Evolutionary conservation across 1,140 invertebrate genomes (phyloP).

Genomic region (Zaprionus taronus): DNA sequence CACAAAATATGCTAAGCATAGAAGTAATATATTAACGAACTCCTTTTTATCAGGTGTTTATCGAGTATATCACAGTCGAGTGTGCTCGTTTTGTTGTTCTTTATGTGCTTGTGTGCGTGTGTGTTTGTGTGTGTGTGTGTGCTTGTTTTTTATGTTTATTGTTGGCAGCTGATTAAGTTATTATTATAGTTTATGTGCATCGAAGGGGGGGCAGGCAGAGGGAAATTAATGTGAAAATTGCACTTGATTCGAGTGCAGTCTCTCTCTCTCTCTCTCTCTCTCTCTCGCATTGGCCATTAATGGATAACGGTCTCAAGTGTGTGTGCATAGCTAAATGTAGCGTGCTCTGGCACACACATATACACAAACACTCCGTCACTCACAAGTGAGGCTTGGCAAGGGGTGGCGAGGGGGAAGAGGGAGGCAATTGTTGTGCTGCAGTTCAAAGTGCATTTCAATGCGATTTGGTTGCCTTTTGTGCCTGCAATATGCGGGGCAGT

Average conservation of each 20-base stretch:
- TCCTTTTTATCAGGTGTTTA: too few relatives aligned
- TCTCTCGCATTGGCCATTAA: background rate
- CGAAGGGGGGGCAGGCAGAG: constrained; percentile 1
- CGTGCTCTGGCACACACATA: background rate
- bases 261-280: background rate
- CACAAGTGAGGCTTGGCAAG: background rate
- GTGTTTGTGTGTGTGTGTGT: constrained; percentile 8
- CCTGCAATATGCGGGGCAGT: constrained; percentile 6
- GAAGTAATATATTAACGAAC: too few relatives aligned
- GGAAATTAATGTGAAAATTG: constrained; percentile 36
- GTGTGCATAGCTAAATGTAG: background rate
- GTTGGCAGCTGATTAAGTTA: constrained; percentile 46
- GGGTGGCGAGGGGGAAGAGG: too few relatives aligned
- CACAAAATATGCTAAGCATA: too few relatives aligned
- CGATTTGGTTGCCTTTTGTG: constrained; percentile 32
- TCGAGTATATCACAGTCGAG: too few relatives aligned
- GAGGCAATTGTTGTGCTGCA: constrained; percentile 25
- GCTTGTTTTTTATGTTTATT: constrained; percentile 38
- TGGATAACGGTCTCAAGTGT: constrained; percentile 25
- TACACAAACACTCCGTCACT: background rate
- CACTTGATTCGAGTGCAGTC: constrained; percentile 11
- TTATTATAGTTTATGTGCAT: constrained; percentile 43
- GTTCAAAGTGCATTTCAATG: constrained; percentile 48
- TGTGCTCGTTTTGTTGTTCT: background rate
- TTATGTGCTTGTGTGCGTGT: background rate